Base-by-base conservation (phyloP, 2,888 invertebrate species). In the Drosophila infuscata region DNA sequence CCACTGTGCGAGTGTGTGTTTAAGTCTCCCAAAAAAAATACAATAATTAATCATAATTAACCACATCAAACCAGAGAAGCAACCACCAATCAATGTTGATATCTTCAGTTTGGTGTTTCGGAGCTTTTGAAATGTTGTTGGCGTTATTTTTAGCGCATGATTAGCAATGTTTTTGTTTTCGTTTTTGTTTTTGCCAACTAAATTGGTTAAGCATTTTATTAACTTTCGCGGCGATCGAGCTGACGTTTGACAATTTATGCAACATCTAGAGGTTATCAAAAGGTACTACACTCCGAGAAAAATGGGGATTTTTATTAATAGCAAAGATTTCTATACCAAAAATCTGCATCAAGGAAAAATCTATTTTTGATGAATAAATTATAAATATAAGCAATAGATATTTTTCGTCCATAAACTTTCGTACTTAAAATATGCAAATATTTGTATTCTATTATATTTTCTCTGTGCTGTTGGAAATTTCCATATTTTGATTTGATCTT, bases 1-100 rank as follows among this genome's bases (percentile, higher is more conserved):
- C 33, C 4, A 17, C n/a, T 46, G 38, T 41, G 41, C 35, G n/a
- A 48, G 51, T 56, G 30, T 54, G 43, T 57, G 48, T 52, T 35
- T 66, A 38, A 66, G 48, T n/a, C 20, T 59, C 35, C 41, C 12
- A 15, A 11, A 43, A 38, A 41, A 20, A 43, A 41, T 6, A 75
- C 67, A 74, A 73, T 81, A 88, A 89, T 89, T 85, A 90, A 89
- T 88, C 82, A 88, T 84, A 87, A 89, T 89, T 88, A 89, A 76
- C 69, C 68, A 76, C 73, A 81, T 66, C 67, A 46, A 78, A 58
- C 32, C 36, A 35, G 17, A 32, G 43, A 43, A 30, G 6, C 63
- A 63, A 70, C 43, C 69, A 60, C 32, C 74, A 57, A 54, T 75
- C 62, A 54, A 63, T 63, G 46, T 15, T 41, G 52, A 66, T 57